Base-by-base conservation (phyloP, 2,888 invertebrate species). In the Oxyscelio sp. region DNA sequence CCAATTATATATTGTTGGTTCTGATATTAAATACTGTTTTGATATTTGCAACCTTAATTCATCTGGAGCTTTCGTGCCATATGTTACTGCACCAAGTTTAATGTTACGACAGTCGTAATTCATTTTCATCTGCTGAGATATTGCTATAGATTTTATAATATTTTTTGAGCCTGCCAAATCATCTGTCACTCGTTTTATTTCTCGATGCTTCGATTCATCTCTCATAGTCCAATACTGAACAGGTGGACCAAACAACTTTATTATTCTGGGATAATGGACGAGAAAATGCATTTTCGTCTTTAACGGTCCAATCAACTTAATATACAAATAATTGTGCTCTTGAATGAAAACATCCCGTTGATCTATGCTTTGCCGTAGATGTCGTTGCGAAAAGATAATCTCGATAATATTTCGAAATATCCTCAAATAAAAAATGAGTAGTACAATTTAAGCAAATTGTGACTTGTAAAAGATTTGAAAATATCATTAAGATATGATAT, bases 161-260 rank as follows among this genome's bases (percentile, higher is more conserved):
- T 75, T 75, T 31, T 48, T 17, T 15, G 75, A 65, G 2, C 75
- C 75, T 15, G 56, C 65, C 2, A 75, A 31, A 11, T 19, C 19
- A 19, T 54, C 45, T 22, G 54, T 22, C 0, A 65, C 22, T n/a
- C 48, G 27, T 66, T 75, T 75, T 19, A 65, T 40, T 15, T 65
- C 56, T 6, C 75, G 43, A 27, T 75, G 75, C 40, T 75, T 75
- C 5, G 65, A 65, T 27, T 75, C 75, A 40, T 21, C 27, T 19
- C 75, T 58, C 75, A 75, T 75, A 1, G 65, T 45, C 65, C 75
- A 75, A 65, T 65, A 66, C 11, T 54, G 54, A 11, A 54, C 27
- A 52, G 52, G 43, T 17, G 75, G 65, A 9, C 75, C 75, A 15
- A 65, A 65, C n/a, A 54, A n/a, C 15, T 15, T 15, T 4, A 75